Evolutionary conservation across 2,797 vertebrate genomes (phyloP).

Genomic region (Pipistrellus kuhlii): DNA sequence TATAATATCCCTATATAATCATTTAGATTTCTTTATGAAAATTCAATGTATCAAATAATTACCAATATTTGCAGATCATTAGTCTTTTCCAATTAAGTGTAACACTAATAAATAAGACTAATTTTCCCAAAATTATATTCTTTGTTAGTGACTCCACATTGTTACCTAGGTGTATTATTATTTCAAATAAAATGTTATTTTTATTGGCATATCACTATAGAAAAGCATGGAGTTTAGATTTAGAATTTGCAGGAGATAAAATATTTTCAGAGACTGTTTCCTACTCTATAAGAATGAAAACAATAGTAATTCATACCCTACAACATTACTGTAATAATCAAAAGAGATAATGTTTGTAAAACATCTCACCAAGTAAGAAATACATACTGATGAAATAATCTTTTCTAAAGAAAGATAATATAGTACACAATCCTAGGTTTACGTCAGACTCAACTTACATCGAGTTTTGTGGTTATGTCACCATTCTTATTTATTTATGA

Average conservation of each 20-base stretch:
- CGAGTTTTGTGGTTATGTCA: no score
- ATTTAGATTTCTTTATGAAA: conserved; percentile 15
- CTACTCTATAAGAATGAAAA: neutral
- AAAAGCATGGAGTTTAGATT: neutral
- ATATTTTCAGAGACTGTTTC: neutral
- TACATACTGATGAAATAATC: neutral
- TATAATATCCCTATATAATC: neutral
- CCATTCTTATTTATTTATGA: no score
- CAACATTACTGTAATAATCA: neutral
- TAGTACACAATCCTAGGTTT: no score
- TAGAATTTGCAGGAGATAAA: neutral
- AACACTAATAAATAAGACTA: neutral
- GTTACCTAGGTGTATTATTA: neutral
- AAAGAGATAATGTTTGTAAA: neutral
- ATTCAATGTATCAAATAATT: neutral
- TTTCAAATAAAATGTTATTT: neutral
- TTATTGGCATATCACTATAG: neutral
- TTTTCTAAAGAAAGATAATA: neutral
- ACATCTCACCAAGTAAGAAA: neutral
- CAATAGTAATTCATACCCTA: neutral
- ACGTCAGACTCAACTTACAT: no score
- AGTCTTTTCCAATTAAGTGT: neutral
- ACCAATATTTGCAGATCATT: neutral
- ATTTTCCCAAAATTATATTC: neutral
- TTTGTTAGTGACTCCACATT: conserved; percentile 47